Evolutionary conservation across 2,888 invertebrate species (phyloP).

Genomic region (Ashinkailepas kermadecensis): DNA sequence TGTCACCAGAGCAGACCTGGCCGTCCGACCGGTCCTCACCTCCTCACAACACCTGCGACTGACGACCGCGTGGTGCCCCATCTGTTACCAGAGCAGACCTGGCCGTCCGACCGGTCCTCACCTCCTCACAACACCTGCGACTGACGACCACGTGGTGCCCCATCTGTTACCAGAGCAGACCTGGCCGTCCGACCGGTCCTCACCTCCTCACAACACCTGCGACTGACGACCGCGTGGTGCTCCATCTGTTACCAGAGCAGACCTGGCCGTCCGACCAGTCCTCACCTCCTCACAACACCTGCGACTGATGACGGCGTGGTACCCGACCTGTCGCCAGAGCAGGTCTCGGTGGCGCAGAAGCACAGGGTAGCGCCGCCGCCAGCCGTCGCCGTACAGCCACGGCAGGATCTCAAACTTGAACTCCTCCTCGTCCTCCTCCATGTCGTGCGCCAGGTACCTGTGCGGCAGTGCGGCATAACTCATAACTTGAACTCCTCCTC

Average conservation of each 20-base stretch:
- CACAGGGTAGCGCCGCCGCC: slow-evolving; percentile 39
- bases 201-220: slow-evolving; percentile 48
- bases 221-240: slow-evolving; percentile 48
- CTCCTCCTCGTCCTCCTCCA: slow-evolving; percentile 53
- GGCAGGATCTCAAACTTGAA: slow-evolving; percentile 46
- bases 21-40: no score
- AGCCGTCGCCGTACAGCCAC: slow-evolving; percentile 43
- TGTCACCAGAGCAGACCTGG: no score
- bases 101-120: slow-evolving; percentile 33
- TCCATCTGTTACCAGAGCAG: neutral
- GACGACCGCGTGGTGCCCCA: slow-evolving; percentile 48
- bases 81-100: slow-evolving; percentile 42
- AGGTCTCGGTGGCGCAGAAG: slow-evolving; percentile 41
- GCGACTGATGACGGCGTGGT: slow-evolving; percentile 47
- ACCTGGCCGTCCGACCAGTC: neutral
- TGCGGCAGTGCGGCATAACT: neutral
- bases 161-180: slow-evolving; percentile 44
- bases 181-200: slow-evolving; percentile 27
- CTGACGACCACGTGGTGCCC: slow-evolving; percentile 48
- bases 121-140: slow-evolving; percentile 47
- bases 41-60: slow-evolving; percentile 48
- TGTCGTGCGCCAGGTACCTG: slow-evolving; percentile 51
- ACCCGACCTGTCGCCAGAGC: slow-evolving; percentile 45
- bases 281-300: slow-evolving; percentile 47
- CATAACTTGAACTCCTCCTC: slow-evolving; percentile 42